Base-by-base conservation (phyloP, 2,888 invertebrate species). In the Meganola albula region DNA sequence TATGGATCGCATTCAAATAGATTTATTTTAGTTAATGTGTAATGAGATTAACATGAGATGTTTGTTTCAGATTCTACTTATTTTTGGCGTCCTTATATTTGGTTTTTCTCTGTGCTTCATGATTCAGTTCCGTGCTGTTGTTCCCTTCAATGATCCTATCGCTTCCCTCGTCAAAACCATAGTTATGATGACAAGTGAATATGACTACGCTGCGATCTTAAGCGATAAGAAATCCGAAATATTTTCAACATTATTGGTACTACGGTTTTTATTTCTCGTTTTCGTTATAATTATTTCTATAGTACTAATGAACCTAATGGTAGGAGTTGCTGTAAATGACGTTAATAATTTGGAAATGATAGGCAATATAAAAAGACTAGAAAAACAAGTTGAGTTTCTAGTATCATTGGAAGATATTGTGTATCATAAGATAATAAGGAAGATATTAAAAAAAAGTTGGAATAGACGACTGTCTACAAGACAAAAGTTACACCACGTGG, bases 101-200 rank as follows among this genome's bases (percentile, higher is more conserved):
- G 88, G 88, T 18, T 89, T 88, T 47, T 73, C 87, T 0, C 57
- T 88, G 8, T 77, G 84, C 45, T 88, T 89, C 43, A 83, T 85
- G 77, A 75, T 89, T 11, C 78, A 88, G 42, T 88, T 88, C 47
- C 74, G 71, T 12, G 72, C 76, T 0, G 57, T 72, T 31, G 50
- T 63, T n/a, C 83, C 87, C 0, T 89, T 88, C 44, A 72, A 76
- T 12, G 69, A 70, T 14, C 84, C 87, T 0, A 80, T 80, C 70
- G 68, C 80, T 10, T 77, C 88, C 0, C 50, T 88, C 1, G 71
- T 87, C 5, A 88, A 88, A 48, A 88, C 88, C 0, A 63, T 88
- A 29, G 87, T 88, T 8, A 89, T 89, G 88, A 85, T 88, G 87
- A 87, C 87, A 3, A 87, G 87, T 14, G 89, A 89, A 43, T 88